Conservation (phyloP, 1,140 invertebrate genomes). For the Psix sp. region DNA sequence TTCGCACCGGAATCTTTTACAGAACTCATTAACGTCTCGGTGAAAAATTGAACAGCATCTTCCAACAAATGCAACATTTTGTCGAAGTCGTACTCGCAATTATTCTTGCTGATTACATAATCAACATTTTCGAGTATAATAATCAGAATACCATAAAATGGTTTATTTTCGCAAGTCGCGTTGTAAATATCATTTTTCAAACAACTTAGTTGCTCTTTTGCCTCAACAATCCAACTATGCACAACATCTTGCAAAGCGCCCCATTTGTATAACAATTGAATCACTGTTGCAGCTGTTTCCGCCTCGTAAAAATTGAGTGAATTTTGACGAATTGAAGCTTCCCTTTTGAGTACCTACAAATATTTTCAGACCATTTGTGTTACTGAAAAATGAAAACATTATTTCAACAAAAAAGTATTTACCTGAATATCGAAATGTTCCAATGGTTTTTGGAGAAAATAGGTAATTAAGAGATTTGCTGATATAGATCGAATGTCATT, state of each 20-base stretch:
- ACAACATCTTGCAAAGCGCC: slow-evolving; percentile 35
- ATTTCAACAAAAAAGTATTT: slow-evolving; percentile 17
- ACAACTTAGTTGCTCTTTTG: slow-evolving; percentile 61
- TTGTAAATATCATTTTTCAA: slow-evolving; percentile 72
- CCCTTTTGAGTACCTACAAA: slow-evolving; percentile 64
- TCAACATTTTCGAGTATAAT: slow-evolving; percentile 58
- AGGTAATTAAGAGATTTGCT: slow-evolving; percentile 69
- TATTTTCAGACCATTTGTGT: slow-evolving; percentile 14
- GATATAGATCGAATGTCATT: slow-evolving; percentile 75
- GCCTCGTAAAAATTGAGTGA: slow-evolving; percentile 78
- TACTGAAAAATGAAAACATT: background rate
- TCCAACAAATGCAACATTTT: slow-evolving; percentile 65
- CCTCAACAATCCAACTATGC: slow-evolving; percentile 59
- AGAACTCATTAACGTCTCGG: slow-evolving; percentile 69
- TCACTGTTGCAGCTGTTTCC: slow-evolving; percentile 77
- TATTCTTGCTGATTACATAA: background rate
- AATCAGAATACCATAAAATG: slow-evolving; percentile 70
- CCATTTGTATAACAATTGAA: slow-evolving; percentile 68
- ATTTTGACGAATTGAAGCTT: slow-evolving; percentile 66
- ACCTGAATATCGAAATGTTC: slow-evolving; percentile 58
- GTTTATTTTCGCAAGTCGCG: slow-evolving; percentile 65
- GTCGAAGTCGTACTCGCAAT: slow-evolving; percentile 34
- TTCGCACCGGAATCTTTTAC: slow-evolving; percentile 58
- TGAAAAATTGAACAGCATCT: slow-evolving; percentile 68
- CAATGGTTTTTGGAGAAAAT: slow-evolving; percentile 65